phyloP scores from a whole-genome alignment of 2,888 invertebrate genomes.

The Drosophila affinis region DNA sequence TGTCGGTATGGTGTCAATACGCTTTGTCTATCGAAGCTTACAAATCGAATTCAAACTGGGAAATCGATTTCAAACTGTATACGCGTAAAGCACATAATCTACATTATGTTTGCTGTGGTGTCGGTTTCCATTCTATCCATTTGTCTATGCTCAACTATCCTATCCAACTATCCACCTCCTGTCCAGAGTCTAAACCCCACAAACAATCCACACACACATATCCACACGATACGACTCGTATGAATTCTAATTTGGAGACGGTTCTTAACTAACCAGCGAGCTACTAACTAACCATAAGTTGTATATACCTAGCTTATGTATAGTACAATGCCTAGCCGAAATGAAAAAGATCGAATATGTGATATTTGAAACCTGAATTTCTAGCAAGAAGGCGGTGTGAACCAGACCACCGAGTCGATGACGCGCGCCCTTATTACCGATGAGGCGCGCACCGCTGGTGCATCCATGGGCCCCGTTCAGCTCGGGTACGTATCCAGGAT shows the following conservation, averaged over 20 bases:
- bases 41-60: too few relatives aligned
- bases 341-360: conserved; percentile 37
- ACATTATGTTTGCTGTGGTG: conserved; percentile 53
- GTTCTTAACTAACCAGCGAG: conserved; percentile 41
- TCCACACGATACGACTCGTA: not conserved
- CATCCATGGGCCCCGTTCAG: conserved; percentile 95
- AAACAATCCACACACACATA: not conserved
- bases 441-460: conserved; percentile 92
- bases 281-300: conserved; percentile 36
- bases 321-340: conserved; percentile 62
- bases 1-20: too few relatives aligned
- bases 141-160: not conserved
- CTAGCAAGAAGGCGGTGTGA: conserved; percentile 87
- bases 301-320: conserved; percentile 20
- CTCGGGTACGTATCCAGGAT: conserved; percentile 91
- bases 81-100: conserved; percentile 38
- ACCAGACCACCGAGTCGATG: conserved; percentile 95
- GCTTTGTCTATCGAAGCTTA: conserved; percentile 20
- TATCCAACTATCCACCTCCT: not conserved
- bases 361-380: conserved; percentile 80
- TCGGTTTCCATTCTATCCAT: conserved; percentile 42
- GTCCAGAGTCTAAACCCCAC: not conserved
- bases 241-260: conserved; percentile 24
- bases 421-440: conserved; percentile 97
- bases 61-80: conserved; percentile 2